phyloP scores from a whole-genome alignment of 2,797 vertebrate species.

The Alosa sapidissima region DNA sequence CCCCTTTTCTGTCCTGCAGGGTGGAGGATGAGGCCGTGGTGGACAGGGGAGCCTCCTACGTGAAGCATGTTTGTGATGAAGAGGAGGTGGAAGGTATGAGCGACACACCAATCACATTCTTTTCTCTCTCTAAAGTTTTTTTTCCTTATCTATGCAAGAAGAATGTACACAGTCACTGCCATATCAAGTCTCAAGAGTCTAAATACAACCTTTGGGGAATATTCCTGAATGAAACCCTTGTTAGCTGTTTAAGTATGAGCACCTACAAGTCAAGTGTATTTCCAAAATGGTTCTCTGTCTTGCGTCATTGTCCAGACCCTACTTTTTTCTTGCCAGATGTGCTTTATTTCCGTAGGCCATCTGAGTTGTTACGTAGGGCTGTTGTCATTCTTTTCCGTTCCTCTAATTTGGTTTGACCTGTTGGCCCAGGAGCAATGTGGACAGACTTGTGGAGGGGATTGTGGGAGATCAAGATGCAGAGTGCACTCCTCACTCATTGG shows the following conservation, averaged over 20 bases:
- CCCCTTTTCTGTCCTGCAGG: constrained; percentile 84
- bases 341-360: background rate
- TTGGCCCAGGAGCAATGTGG: background rate
- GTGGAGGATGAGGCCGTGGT: constrained; percentile 97
- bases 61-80: constrained; percentile 94
- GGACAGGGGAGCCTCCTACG: constrained; percentile 94
- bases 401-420: background rate
- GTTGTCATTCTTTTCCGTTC: background rate
- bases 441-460: constrained; percentile 38
- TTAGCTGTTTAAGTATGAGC: no score
- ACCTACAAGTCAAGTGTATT: background rate
- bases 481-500: background rate
- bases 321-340: constrained; percentile 13
- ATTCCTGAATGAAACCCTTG: background rate
- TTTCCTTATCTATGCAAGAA: background rate
- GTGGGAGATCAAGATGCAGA: constrained; percentile 30
- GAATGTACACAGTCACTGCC: background rate
- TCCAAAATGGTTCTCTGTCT: background rate
- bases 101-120: background rate
- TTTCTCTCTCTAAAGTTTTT: background rate
- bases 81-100: constrained; percentile 96
- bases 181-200: background rate
- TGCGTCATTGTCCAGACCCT: background rate
- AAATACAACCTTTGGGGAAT: no score
- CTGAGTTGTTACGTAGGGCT: background rate